Base-by-base conservation (phyloP, 2,797 vertebrate species). In the Acridotheres tristis region DNA sequence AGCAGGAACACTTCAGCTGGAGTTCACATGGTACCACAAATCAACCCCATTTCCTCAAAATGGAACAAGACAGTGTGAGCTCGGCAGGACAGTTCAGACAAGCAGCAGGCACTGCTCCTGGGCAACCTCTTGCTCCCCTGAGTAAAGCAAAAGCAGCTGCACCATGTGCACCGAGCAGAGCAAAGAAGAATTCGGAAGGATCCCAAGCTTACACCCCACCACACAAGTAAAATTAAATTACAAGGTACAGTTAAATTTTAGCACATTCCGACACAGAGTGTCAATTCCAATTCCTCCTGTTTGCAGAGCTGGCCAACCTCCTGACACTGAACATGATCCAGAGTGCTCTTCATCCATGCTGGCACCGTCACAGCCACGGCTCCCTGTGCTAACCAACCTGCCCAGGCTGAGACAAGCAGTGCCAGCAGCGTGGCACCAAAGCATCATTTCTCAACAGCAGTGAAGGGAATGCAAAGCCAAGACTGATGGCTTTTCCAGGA, bases 281-380 rank as follows among this genome's bases (percentile, higher is more conserved):
- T 63, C 71, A 15, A 11, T 27, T 50, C 55, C 62, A 76, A 23
- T 25, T 25, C 66, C 57, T 73, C 29, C 67, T 40, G 4, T 16
- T 47, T 42, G 83, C 62, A 82, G 62, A 62, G 71, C 76, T 89
- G 79, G 91, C 83, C 88, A 95, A 50, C 11, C 63, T 89, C 68
- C 81, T 16, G 0, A 1, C 4, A 1, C 43, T 45, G 89, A 90
- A 34, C 0, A 0, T 1, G 4, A 74, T 67, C 61, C 77, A 59
- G 83, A 78, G 55, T 0, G 3, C 17, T 84, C 63, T 16, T 26
- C 47, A 65, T 20, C 80, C 23, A 0, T 1, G n/a, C 53, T 91
- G 91, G 87, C 81, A 81, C 22, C 7, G 0, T 1, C 8, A 0
- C 67, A 51, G 67, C 71, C 88, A 5, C 2, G 3, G 9, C 76